phyloP scores from a whole-genome alignment of 2,888 invertebrate genomes.

The Fragum fragum region DNA sequence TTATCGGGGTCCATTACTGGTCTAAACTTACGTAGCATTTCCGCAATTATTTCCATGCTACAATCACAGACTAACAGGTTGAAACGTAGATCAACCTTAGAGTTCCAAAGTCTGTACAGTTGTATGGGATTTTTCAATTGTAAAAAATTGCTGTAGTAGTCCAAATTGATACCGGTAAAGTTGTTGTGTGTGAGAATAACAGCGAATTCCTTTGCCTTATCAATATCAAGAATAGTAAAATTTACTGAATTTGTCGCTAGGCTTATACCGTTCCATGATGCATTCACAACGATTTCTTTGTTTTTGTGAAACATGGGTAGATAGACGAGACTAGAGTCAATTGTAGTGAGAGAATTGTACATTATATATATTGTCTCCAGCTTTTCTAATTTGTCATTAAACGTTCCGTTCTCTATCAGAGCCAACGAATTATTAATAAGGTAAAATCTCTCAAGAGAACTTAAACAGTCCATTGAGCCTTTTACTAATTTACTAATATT shows the following conservation, averaged over 20 bases:
- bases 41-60: constrained; percentile 32
- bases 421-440: constrained; percentile 39
- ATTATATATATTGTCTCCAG: constrained; percentile 29
- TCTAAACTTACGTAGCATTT: constrained; percentile 11
- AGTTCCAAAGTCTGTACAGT: constrained; percentile 26
- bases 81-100: constrained; percentile 45
- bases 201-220: neutral
- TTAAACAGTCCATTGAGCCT: constrained; percentile 46
- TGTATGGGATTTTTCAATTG: constrained; percentile 19
- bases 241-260: constrained; percentile 41
- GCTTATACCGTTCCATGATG: constrained; percentile 38
- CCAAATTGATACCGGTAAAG: constrained; percentile 25
- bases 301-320: constrained; percentile 1
- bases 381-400: constrained; percentile 30
- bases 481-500: constrained; percentile 26
- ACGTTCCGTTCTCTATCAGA: constrained; percentile 45
- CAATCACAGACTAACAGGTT: constrained; percentile 62
- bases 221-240: constrained; percentile 26
- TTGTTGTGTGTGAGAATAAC: constrained; percentile 37
- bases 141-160: constrained; percentile 31
- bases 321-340: constrained; percentile 38
- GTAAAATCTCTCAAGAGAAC: constrained; percentile 16
- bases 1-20: constrained; percentile 38
- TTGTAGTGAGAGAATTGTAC: constrained; percentile 31
- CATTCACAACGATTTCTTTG: constrained; percentile 22